These are phyloP conservation scores for Aegotheles bennettii DNA, from an alignment of 2,113 vertebrate genomes.

Conservation along the genomic window DNA sequence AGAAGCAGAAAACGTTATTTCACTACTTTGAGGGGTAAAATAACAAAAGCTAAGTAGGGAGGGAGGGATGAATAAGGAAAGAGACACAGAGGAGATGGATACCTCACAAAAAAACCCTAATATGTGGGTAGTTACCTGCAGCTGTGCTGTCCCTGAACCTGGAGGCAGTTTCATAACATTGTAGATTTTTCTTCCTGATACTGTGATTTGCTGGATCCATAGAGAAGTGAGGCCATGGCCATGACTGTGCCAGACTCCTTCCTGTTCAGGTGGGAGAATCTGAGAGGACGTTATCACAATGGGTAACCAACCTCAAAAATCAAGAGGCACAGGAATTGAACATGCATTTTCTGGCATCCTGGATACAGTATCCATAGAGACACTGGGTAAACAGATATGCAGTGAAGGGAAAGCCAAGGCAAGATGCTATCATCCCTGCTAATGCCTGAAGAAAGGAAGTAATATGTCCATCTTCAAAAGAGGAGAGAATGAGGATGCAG, in stretches of 20 bases:
- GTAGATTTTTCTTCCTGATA: not conserved
- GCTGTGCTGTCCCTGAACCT: not conserved
- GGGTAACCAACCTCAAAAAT: not conserved
- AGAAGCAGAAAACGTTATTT: not conserved
- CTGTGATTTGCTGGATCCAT: not conserved
- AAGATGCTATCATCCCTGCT: not conserved
- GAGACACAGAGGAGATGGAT: not conserved
- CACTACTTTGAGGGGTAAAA: not conserved
- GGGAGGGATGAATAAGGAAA: not conserved
- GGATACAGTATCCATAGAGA: not conserved
- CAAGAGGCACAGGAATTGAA: not conserved
- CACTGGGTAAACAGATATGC: not conserved
- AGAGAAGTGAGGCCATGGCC: not conserved
- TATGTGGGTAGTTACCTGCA: not conserved
- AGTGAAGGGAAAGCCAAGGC: not conserved
- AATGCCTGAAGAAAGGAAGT: not conserved
- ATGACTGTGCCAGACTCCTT: not conserved
- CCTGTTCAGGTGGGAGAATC: not conserved
- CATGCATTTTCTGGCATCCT: not conserved
- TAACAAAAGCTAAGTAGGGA: not conserved
- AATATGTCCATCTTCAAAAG: not conserved
- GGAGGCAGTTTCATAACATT: not conserved
- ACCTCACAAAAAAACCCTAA: not conserved
- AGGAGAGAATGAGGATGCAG: not conserved
- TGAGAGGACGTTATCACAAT: not conserved